Percentiles rank a stretch among this genome's conserved stretches.
Conservation (phyloP, 2,888 invertebrate genomes). For the Strigamia transsilvanica region DNA sequence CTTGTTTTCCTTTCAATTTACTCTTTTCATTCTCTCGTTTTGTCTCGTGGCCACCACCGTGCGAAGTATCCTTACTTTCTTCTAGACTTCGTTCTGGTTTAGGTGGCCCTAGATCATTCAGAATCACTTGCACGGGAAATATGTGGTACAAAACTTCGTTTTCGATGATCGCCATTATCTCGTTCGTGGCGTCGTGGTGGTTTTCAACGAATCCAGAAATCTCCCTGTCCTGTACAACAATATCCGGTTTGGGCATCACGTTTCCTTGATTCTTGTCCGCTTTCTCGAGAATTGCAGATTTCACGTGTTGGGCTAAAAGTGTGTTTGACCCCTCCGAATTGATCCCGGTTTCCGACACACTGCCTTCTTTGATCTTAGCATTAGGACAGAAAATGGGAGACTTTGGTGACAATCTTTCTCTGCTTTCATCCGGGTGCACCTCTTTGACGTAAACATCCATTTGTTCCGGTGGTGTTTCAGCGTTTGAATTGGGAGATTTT, state of each 20-base stretch:
- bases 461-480: neutral
- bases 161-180: constrained; percentile 10
- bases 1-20: too few species aligned
- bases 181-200: neutral
- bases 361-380: neutral
- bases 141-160: constrained; percentile 15
- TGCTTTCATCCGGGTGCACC: neutral
- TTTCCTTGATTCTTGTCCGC: neutral
- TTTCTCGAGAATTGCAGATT: neutral
- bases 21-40: too few species aligned
- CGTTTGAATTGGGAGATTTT: neutral
- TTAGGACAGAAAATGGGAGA: neutral
- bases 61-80: neutral
- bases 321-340: neutral
- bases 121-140: neutral
- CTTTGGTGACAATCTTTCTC: neutral
- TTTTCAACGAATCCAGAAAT: neutral
- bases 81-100: neutral
- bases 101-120: neutral
- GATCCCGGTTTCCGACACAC: neutral
- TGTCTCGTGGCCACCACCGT: too few species aligned
- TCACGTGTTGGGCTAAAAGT: neutral
- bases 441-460: neutral
- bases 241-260: neutral
- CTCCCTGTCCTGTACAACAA: neutral